Conservation (phyloP, 2,797 vertebrate species). For the Scyliorhinus canicula region DNA sequence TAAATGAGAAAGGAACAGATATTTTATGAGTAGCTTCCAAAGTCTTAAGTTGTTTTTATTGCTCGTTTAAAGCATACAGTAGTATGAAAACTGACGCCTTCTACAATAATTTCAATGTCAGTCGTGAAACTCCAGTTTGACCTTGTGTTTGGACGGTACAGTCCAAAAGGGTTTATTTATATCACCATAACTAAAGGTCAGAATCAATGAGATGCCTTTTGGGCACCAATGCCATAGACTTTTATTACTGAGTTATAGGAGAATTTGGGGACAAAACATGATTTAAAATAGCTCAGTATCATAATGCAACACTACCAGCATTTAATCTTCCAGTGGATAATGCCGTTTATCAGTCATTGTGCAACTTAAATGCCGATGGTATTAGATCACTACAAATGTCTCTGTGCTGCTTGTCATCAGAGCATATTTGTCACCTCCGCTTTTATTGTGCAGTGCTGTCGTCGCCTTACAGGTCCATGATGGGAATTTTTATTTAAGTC, state of each 20-base stretch:
- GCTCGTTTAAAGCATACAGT: not conserved
- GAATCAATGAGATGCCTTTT: constrained; percentile 17
- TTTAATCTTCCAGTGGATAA: constrained; percentile 52
- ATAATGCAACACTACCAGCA: constrained; percentile 49
- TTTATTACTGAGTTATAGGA: not conserved
- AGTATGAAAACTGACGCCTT: not conserved
- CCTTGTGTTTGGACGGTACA: not conserved
- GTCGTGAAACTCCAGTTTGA: not conserved
- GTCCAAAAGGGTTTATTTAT: not conserved
- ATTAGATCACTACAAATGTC: constrained; percentile 53
- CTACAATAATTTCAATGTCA: not conserved
- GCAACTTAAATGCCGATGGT: constrained; percentile 49
- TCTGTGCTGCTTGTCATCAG: constrained; percentile 46
- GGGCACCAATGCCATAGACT: not conserved
- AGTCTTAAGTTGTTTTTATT: not conserved
- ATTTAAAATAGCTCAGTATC: constrained; percentile 39
- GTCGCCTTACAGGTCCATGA: constrained; percentile 45
- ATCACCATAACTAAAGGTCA: constrained; percentile 15
- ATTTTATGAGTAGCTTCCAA: not conserved
- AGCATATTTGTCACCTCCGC: constrained; percentile 48
- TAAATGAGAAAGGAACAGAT: not conserved
- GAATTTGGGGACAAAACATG: constrained; percentile 29
- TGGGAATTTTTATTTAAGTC: constrained; percentile 45
- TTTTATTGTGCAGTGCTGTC: constrained; percentile 46
- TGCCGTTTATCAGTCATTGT: constrained; percentile 52